These are phyloP conservation scores for Agriopis marginaria DNA, from an alignment of 2,888 invertebrate species.

Conservation along the genomic window DNA sequence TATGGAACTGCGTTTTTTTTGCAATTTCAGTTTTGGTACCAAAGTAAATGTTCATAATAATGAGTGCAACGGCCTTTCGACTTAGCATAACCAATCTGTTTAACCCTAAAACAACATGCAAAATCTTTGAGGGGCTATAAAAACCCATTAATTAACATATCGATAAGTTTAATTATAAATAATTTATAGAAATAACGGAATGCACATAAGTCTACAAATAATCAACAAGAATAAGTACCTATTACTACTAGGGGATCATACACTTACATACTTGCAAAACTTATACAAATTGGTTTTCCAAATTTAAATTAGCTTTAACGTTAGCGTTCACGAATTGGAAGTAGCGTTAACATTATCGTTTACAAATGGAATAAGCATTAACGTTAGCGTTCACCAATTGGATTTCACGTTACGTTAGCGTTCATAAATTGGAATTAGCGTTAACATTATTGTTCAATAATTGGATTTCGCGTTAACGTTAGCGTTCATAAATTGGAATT, in stretches of 20 bases:
- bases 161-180: constrained; percentile 7
- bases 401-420: no score
- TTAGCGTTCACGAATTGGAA: no score
- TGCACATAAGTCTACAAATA: constrained; percentile 30
- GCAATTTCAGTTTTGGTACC: background rate
- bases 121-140: background rate
- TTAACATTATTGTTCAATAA: no score
- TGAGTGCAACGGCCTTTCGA: background rate
- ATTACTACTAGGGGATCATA: no score
- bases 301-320: no score
- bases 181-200: constrained; percentile 40
- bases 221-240: constrained; percentile 1
- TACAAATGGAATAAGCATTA: no score
- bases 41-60: background rate
- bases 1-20: background rate
- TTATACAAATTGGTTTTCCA: no score
- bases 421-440: no score
- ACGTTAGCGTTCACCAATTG: no score
- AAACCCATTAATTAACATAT: background rate
- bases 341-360: no score
- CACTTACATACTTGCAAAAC: no score
- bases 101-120: background rate
- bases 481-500: no score
- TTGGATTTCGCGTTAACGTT: background rate
- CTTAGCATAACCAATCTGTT: background rate